These are phyloP conservation scores for Saxicola maurus DNA, from an alignment of 2,797 vertebrate species.

Conservation along the genomic window DNA sequence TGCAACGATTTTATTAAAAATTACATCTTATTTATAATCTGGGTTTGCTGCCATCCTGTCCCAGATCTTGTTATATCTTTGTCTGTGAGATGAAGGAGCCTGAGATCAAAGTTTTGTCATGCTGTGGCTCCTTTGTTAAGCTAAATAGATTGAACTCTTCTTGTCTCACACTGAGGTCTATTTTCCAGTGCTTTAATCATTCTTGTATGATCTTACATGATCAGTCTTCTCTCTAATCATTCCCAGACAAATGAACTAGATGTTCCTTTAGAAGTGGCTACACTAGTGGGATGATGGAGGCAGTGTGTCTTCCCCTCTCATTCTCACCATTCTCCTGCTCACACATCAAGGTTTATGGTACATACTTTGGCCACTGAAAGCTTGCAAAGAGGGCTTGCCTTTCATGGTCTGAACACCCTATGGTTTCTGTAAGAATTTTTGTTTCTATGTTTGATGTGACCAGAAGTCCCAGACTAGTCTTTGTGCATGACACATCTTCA, in stretches of 20 bases:
- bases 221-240: constrained; percentile 43
- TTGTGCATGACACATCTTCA: not conserved
- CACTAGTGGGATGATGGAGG: not conserved
- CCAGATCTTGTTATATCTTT: constrained; percentile 23
- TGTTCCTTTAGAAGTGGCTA: constrained; percentile 25
- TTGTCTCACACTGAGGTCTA: constrained; percentile 25
- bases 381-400: not conserved
- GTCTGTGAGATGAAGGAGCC: constrained; percentile 25
- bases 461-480: not conserved
- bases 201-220: constrained; percentile 29
- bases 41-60: not conserved
- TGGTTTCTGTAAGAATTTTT: not conserved
- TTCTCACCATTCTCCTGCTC: not conserved
- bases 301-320: not conserved
- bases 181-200: constrained; percentile 59
- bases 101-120: constrained; percentile 56
- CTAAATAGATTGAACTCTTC: constrained; percentile 41
- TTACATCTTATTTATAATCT: constrained; percentile 1
- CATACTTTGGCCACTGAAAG: not conserved
- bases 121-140: constrained; percentile 42
- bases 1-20: not conserved
- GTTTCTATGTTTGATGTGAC: not conserved
- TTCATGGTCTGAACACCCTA: not conserved
- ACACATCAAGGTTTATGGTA: not conserved
- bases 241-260: constrained; percentile 10